phyloP scores from a whole-genome alignment of 64 coral and sea anemone species.

The Acropora yongei region DNA sequence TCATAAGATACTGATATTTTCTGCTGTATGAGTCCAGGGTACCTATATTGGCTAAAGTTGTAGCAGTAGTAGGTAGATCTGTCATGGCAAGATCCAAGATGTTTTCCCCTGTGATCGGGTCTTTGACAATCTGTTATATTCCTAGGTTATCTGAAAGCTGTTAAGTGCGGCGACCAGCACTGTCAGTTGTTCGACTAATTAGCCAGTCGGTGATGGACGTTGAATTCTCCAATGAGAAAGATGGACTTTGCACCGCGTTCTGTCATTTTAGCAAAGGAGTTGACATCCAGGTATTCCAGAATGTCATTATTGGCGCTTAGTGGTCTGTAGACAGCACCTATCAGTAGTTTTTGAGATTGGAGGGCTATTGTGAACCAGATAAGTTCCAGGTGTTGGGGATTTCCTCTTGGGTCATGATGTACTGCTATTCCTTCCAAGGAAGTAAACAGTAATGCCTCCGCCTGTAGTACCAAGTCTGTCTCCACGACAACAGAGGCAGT shows the following conservation, averaged over 20 bases:
- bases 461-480: neutral
- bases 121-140: neutral
- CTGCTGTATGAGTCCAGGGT: neutral
- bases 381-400: neutral
- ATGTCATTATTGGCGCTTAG: neutral
- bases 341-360: neutral
- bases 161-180: neutral
- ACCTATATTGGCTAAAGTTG: neutral
- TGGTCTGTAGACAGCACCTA: neutral
- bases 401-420: neutral
- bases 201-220: neutral
- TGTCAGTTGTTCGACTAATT: neutral
- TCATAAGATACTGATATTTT: neutral
- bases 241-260: neutral
- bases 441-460: neutral
- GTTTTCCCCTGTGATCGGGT: neutral
- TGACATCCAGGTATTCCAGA: neutral
- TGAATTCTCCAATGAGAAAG: neutral
- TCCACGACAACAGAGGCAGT: neutral
- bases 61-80: neutral
- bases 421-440: neutral
- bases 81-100: neutral
- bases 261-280: neutral
- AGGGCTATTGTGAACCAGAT: neutral
- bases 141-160: neutral